These are phyloP conservation scores for Macrostomum cliftonense DNA, from an alignment of 2,888 invertebrate genomes.

Conservation along the genomic window DNA sequence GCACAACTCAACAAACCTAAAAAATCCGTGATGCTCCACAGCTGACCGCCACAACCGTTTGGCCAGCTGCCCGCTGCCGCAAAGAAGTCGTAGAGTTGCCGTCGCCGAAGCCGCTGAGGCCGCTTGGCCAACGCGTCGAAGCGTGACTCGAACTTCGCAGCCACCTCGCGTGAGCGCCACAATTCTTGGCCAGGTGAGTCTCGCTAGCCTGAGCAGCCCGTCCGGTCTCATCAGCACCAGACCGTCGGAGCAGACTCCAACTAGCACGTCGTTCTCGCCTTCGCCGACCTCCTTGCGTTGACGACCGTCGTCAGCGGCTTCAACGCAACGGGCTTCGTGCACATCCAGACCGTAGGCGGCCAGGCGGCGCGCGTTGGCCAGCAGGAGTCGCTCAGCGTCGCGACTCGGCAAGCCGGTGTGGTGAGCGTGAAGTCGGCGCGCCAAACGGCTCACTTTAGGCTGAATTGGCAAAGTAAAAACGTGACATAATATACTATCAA, in stretches of 20 bases:
- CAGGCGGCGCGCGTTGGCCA: slow-evolving; percentile 92
- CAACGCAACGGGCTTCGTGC: slow-evolving; percentile 52
- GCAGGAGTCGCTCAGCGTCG: slow-evolving; percentile 84
- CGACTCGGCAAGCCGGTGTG: slow-evolving; percentile 80
- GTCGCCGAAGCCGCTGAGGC: slow-evolving; percentile 8
- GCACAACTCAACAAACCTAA: slow-evolving; percentile 43
- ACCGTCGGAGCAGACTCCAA: slow-evolving; percentile 94
- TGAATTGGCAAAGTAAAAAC: too few relatives aligned
- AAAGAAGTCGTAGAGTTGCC: slow-evolving; percentile 13
- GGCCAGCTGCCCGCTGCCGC: slow-evolving; percentile 48
- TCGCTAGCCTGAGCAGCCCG: slow-evolving; percentile 77
- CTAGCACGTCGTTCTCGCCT: slow-evolving; percentile 52
- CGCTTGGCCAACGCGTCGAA: too few relatives aligned
- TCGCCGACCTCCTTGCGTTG: neutral
- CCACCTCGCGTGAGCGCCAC: neutral
- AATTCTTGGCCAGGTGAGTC: slow-evolving; percentile 98
- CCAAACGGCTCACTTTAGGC: slow-evolving; percentile 73
- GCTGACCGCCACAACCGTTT: slow-evolving; percentile 96
- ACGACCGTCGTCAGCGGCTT: too few relatives aligned
- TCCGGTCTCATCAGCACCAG: slow-evolving; percentile 60
- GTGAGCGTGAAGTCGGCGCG: slow-evolving; percentile 44
- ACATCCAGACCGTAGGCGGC: slow-evolving; percentile 97
- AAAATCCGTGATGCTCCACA: slow-evolving; percentile 97
- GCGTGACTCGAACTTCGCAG: slow-evolving; percentile 17
- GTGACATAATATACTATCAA: too few relatives aligned